Evolutionary conservation across 2,797 vertebrate genomes (phyloP).

Genomic region (Orestias chungarensis): DNA sequence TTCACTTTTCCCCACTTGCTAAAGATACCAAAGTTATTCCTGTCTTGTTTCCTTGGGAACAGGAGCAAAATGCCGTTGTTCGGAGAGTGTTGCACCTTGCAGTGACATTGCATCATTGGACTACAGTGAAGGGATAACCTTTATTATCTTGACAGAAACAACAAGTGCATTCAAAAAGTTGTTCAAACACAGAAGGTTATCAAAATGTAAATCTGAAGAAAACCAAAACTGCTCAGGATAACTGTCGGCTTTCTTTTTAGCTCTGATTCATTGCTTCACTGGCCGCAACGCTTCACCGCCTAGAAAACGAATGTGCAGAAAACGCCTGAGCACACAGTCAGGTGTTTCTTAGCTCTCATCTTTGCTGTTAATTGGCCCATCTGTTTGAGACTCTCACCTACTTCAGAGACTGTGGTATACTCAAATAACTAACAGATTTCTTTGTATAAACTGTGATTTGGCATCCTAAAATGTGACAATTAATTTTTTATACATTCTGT

Average conservation of each 20-base stretch:
- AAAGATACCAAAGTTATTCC: slow-evolving; percentile 50
- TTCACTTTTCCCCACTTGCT: slow-evolving; percentile 44
- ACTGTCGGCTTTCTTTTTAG: slow-evolving; percentile 14
- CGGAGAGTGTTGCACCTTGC: slow-evolving; percentile 13
- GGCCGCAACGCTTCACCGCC: slow-evolving; percentile 19
- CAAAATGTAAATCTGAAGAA: slow-evolving; percentile 3
- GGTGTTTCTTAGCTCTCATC: slow-evolving; percentile 8
- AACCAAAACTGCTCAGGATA: not conserved
- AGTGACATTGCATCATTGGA: slow-evolving; percentile 28
- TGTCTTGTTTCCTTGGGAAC: slow-evolving; percentile 68
- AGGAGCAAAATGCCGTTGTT: slow-evolving; percentile 26
- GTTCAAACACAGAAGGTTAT: slow-evolving; percentile 14
- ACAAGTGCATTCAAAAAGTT: not conserved
- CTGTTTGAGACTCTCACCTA: slow-evolving; percentile 10
- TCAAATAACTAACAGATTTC: not conserved
- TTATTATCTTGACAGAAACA: slow-evolving; percentile 12
- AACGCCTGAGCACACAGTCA: not conserved
- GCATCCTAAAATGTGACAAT: not conserved
- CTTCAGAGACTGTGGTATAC: not conserved
- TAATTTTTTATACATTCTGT: not conserved
- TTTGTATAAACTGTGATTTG: not conserved
- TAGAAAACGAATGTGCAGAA: slow-evolving; percentile 21
- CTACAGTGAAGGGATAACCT: slow-evolving; percentile 9
- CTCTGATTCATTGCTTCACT: slow-evolving; percentile 24
- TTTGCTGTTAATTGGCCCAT: slow-evolving; percentile 17